These are phyloP conservation scores for Ephestia elutella DNA, from an alignment of 1,140 invertebrate genomes.

Conservation along the genomic window DNA sequence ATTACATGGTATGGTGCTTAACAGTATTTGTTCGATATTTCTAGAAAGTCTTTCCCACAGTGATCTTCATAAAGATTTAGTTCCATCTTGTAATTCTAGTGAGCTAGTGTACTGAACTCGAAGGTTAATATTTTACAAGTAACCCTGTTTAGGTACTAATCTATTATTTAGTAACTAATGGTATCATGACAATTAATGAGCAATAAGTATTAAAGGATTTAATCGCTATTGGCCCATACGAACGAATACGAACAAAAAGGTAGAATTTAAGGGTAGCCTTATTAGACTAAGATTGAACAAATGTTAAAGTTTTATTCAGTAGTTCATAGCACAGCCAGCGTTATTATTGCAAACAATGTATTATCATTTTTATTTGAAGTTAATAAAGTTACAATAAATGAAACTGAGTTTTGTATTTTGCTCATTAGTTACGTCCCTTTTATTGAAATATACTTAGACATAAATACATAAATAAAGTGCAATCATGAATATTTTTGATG, in stretches of 20 bases:
- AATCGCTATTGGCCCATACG: conserved; percentile 39
- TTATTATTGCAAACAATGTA: conserved; percentile 63
- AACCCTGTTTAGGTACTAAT: too few relatives aligned
- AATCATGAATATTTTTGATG: too few relatives aligned
- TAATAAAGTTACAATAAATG: conserved; percentile 57
- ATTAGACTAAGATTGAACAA: conserved; percentile 56
- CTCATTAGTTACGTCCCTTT: not conserved
- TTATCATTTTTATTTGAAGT: conserved; percentile 53
- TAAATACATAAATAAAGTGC: too few relatives aligned
- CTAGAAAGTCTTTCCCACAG: too few relatives aligned
- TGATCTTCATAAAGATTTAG: too few relatives aligned
- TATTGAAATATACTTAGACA: too few relatives aligned
- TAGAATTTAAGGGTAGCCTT: conserved; percentile 70
- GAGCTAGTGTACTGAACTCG: too few relatives aligned
- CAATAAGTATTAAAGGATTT: conserved; percentile 32
- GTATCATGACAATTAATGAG: conserved; percentile 10
- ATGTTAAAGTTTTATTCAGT: conserved; percentile 58
- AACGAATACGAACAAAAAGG: conserved; percentile 29
- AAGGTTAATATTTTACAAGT: too few relatives aligned
- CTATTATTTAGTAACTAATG: not conserved
- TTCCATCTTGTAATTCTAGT: too few relatives aligned
- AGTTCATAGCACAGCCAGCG: conserved; percentile 61
- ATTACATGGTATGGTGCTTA: too few relatives aligned
- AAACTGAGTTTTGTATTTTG: conserved; percentile 26
- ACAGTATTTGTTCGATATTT: too few relatives aligned